Conservation (phyloP, 2,797 vertebrate species). For the Hirundo rustica region DNA sequence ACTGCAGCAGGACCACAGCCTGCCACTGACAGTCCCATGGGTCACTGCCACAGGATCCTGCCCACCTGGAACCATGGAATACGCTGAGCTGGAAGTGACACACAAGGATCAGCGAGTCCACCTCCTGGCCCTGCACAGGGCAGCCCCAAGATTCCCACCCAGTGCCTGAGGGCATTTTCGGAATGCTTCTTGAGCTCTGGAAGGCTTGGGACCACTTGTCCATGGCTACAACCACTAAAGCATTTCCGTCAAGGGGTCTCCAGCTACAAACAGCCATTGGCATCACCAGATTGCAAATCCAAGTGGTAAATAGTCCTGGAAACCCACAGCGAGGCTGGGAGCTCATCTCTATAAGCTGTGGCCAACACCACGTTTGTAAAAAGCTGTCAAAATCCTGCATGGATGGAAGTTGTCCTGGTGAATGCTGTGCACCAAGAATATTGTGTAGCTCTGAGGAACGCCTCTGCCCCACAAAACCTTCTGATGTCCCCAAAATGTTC, state of each 20-base stretch:
- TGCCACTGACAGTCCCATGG: rapidly evolving
- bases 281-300: neutral
- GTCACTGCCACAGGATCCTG: neutral
- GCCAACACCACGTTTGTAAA: neutral
- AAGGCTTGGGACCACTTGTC: neutral
- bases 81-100: neutral
- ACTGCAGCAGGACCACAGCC: neutral
- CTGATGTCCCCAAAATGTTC: neutral
- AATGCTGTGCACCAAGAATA: neutral
- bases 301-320: neutral
- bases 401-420: neutral
- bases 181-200: neutral
- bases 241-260: neutral
- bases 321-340: neutral
- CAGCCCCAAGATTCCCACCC: neutral
- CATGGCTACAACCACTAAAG: neutral
- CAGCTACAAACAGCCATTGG: neutral
- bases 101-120: neutral
- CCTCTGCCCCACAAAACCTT: neutral
- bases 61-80: rapidly evolving
- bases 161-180: neutral
- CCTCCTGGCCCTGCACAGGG: neutral
- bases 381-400: neutral
- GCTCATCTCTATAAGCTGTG: neutral
- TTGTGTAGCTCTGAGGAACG: neutral